Evolutionary conservation across 1,140 invertebrate species (phyloP).

Genomic region (Calliopsis andreniformis): DNA sequence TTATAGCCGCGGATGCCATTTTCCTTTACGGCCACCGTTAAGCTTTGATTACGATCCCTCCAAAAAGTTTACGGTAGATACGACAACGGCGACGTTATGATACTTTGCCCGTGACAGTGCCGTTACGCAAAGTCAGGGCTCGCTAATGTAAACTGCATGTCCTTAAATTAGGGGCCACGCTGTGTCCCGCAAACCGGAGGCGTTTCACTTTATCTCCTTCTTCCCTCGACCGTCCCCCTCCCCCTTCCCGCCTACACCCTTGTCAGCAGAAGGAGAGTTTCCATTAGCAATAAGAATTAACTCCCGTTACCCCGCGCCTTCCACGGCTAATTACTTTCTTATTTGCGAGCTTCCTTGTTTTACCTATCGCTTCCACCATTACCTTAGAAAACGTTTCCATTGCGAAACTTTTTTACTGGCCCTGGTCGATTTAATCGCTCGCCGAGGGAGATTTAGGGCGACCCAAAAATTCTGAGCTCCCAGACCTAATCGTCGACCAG

Average conservation of each 20-base stretch:
- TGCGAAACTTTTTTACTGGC: slow-evolving; percentile 19
- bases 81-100: not conserved
- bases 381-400: slow-evolving; percentile 26
- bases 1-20: slow-evolving; percentile 13
- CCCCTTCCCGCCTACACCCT: not conserved
- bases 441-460: not conserved
- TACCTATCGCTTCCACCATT: slow-evolving; percentile 18
- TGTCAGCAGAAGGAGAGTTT: slow-evolving; percentile 22
- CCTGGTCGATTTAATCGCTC: slow-evolving; percentile 10
- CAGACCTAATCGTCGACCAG: not conserved
- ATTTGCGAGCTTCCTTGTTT: slow-evolving; percentile 32
- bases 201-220: slow-evolving; percentile 29
- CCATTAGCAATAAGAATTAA: slow-evolving; percentile 34
- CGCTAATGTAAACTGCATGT: slow-evolving; percentile 41
- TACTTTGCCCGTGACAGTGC: slow-evolving; percentile 7
- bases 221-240: not conserved
- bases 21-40: slow-evolving; percentile 18
- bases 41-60: slow-evolving; percentile 23
- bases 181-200: slow-evolving; percentile 8
- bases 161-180: slow-evolving; percentile 28
- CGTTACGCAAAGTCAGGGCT: not conserved
- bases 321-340: slow-evolving; percentile 32
- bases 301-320: not conserved
- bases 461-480: not conserved
- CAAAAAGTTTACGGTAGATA: slow-evolving; percentile 39